Percentiles rank a stretch among this genome's conserved stretches.
These are phyloP conservation scores for Aphelenchoides fujianensis DNA, from an alignment of 1,140 invertebrate genomes.

Conservation along the genomic window DNA sequence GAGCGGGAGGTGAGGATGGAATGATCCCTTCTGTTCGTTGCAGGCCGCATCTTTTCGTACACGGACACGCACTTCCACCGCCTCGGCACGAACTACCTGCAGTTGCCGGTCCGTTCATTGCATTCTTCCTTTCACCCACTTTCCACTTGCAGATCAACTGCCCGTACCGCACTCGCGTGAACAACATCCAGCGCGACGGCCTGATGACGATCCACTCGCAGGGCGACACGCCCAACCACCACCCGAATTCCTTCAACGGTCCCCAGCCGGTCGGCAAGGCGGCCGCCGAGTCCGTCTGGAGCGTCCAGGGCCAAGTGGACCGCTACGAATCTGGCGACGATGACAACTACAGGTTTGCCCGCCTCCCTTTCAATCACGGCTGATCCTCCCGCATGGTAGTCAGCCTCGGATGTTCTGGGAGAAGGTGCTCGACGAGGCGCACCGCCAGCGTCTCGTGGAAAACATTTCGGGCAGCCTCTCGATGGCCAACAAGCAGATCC, in stretches of 20 bases:
- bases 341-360: constrained; percentile 82
- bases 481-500: constrained; percentile 78
- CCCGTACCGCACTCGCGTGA: constrained; percentile 69
- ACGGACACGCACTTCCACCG: constrained; percentile 88
- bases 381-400: too few species aligned
- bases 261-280: constrained; percentile 66
- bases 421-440: constrained; percentile 72
- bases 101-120: constrained; percentile 71
- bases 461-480: constrained; percentile 78
- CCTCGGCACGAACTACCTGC: constrained; percentile 83
- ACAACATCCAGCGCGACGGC: constrained; percentile 86
- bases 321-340: constrained; percentile 68
- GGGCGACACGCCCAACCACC: constrained; percentile 82
- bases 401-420: constrained; percentile 80
- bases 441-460: constrained; percentile 71
- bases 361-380: too few species aligned
- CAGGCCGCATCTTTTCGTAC: constrained; percentile 69
- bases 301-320: constrained; percentile 67
- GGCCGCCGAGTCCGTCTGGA: constrained; percentile 52
- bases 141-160: constrained; percentile 73
- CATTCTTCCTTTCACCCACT: neutral
- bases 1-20: neutral
- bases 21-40: neutral
- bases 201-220: constrained; percentile 64
- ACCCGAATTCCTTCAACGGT: constrained; percentile 87